phyloP scores from a whole-genome alignment of 2,113 vertebrate genomes.

The Odobenus rosmarus region DNA sequence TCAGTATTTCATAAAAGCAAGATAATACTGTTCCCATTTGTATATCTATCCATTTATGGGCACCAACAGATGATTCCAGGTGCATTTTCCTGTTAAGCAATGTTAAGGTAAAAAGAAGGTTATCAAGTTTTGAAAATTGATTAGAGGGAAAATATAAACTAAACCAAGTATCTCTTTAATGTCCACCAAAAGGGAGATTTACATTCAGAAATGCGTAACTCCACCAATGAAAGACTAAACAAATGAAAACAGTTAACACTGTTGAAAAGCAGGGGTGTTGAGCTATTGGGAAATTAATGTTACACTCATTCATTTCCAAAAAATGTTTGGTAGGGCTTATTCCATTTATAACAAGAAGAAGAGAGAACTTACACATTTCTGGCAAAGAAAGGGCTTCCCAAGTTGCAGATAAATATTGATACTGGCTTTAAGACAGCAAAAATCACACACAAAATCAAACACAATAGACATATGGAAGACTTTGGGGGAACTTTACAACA shows the following conservation, averaged over 20 bases:
- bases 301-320: constrained; percentile 82
- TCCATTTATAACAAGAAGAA: constrained; percentile 77
- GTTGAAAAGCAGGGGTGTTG: constrained; percentile 49
- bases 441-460: constrained; percentile 31
- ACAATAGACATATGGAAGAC: constrained; percentile 62
- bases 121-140: neutral
- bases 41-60: neutral
- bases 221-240: constrained; percentile 38
- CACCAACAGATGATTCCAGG: neutral
- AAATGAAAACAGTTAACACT: constrained; percentile 35
- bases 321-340: constrained; percentile 75
- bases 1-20: neutral
- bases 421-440: constrained; percentile 79
- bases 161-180: neutral
- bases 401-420: constrained; percentile 83
- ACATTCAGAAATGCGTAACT: neutral
- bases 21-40: neutral
- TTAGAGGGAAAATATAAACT: neutral
- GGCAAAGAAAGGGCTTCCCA: constrained; percentile 78
- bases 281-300: constrained; percentile 71
- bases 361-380: constrained; percentile 78
- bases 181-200: neutral
- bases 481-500: constrained; percentile 70
- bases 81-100: neutral
- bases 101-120: neutral